Percentiles rank a stretch among this genome's conserved stretches.
phyloP scores from a whole-genome alignment of 2,888 invertebrate species.

The Hydropsyche betteni region DNA sequence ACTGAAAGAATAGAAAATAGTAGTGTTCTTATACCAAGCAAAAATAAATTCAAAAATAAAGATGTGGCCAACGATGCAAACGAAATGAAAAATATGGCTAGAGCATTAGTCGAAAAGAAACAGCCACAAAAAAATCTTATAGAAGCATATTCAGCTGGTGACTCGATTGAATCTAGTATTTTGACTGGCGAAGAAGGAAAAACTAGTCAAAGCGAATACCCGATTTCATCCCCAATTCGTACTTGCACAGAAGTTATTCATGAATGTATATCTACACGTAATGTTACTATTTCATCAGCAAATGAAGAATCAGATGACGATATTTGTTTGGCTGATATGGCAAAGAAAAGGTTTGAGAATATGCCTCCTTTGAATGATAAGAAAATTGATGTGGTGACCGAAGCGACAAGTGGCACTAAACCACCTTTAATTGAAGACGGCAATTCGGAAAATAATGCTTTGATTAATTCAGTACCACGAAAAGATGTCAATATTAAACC shows the following conservation, averaged over 20 bases:
- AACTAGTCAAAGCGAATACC: constrained; percentile 45
- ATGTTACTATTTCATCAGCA: constrained; percentile 5
- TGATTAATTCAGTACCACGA: constrained; percentile 53
- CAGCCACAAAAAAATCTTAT: constrained; percentile 38
- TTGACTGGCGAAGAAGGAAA: constrained; percentile 47
- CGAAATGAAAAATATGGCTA: constrained; percentile 42
- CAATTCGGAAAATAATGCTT: constrained; percentile 42
- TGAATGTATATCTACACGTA: not conserved
- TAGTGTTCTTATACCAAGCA: constrained; percentile 10
- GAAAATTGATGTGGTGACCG: constrained; percentile 12
- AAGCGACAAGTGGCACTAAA: not conserved
- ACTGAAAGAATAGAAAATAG: not conserved
- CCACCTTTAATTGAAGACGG: not conserved
- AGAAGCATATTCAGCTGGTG: constrained; percentile 46
- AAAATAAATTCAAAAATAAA: constrained; percentile 47
- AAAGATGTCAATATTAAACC: constrained; percentile 55
- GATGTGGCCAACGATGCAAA: constrained; percentile 46
- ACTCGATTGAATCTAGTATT: constrained; percentile 47
- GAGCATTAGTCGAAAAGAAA: constrained; percentile 31
- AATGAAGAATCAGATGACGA: constrained; percentile 49
- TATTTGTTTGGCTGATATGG: constrained; percentile 47
- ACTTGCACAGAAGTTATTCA: not conserved
- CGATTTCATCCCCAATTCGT: not conserved
- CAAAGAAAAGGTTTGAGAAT: constrained; percentile 42
- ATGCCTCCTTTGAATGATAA: constrained; percentile 14